phyloP scores from a whole-genome alignment of 1,140 invertebrate species.

The Thaumatotibia leucotreta region DNA sequence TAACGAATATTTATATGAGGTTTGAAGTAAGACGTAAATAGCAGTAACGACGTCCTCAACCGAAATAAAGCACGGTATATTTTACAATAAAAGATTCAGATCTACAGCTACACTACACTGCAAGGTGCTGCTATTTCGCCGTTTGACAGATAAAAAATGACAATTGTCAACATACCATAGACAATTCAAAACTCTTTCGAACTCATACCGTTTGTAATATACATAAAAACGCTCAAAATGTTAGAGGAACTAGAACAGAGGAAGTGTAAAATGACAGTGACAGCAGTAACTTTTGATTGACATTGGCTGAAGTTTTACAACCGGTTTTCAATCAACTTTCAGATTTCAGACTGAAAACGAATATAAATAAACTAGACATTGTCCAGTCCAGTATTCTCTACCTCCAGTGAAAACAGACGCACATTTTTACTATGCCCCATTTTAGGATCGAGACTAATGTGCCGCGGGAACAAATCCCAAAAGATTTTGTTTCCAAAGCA shows the following conservation, averaged over 20 bases:
- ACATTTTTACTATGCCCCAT: conserved; percentile 77
- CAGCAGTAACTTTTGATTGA: not conserved
- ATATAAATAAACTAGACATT: no score
- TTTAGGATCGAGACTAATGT: conserved; percentile 82
- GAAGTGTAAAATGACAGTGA: no score
- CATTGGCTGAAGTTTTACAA: not conserved
- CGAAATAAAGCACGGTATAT: not conserved
- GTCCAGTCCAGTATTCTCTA: not conserved
- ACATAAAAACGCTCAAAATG: not conserved
- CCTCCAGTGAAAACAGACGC: not conserved
- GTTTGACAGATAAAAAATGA: not conserved
- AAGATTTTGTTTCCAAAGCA: conserved; percentile 77
- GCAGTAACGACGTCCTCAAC: not conserved
- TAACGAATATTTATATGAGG: not conserved
- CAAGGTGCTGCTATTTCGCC: not conserved
- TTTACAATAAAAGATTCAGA: no score
- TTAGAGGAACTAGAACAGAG: no score
- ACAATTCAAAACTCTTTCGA: not conserved
- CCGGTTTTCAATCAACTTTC: not conserved
- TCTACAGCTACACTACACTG: no score
- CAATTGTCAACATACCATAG: not conserved
- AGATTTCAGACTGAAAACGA: no score
- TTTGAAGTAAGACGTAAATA: no score
- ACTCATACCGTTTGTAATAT: not conserved
- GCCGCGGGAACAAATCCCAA: conserved; percentile 74